Evolutionary conservation across 2,797 vertebrate species (phyloP).

Genomic region (Ctenopoma kingsleyae): DNA sequence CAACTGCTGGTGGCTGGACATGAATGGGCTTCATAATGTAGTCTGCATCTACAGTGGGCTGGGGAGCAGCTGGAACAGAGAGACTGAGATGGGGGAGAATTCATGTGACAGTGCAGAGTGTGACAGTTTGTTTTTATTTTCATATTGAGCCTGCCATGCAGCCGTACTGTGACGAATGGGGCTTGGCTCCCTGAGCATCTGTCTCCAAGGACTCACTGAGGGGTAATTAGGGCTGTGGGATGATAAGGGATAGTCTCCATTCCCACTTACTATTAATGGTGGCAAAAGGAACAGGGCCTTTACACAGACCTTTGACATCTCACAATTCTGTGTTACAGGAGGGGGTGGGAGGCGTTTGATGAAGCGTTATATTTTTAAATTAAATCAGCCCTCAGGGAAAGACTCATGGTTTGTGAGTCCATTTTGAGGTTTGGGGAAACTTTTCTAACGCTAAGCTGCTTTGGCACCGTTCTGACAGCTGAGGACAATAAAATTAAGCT

Average conservation of each 20-base stretch:
- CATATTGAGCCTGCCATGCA: slow-evolving; percentile 75
- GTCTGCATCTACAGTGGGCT: slow-evolving; percentile 81
- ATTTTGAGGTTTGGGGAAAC: slow-evolving; percentile 17
- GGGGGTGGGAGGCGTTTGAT: slow-evolving; percentile 41
- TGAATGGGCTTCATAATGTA: slow-evolving; percentile 83
- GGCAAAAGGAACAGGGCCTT: slow-evolving; percentile 61
- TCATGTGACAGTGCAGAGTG: slow-evolving; percentile 81
- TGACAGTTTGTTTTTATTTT: slow-evolving; percentile 80
- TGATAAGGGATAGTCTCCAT: slow-evolving; percentile 69
- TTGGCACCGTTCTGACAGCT: slow-evolving; percentile 8
- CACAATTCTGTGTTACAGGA: slow-evolving; percentile 46
- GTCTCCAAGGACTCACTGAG: slow-evolving; percentile 77
- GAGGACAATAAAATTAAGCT: slow-evolving; percentile 16
- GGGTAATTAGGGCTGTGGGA: slow-evolving; percentile 76
- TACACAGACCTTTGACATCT: slow-evolving; percentile 70
- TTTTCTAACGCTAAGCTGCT: slow-evolving; percentile 36
- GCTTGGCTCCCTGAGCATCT: slow-evolving; percentile 81
- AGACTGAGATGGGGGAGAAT: slow-evolving; percentile 77
- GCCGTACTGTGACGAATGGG: slow-evolving; percentile 81
- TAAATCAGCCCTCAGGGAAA: slow-evolving; percentile 57
- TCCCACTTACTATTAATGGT: slow-evolving; percentile 61
- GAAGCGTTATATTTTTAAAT: slow-evolving; percentile 64
- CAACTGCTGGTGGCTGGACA: slow-evolving; percentile 81
- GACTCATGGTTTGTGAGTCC: slow-evolving; percentile 43
- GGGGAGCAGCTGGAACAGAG: slow-evolving; percentile 77